Evolutionary conservation across 1,140 invertebrate genomes (phyloP).

Genomic region (Idris sp.): DNA sequence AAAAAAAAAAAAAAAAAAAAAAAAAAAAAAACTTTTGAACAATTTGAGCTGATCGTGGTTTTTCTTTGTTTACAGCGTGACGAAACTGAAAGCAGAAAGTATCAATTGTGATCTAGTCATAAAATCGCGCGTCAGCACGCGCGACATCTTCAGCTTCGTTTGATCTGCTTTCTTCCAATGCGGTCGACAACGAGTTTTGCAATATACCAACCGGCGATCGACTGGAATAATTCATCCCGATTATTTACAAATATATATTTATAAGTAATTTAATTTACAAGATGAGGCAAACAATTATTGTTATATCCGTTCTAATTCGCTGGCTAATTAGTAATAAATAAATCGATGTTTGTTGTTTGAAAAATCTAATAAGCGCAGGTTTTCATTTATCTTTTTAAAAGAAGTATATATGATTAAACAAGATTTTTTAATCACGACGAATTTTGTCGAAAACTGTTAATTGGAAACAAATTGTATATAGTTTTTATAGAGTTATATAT

Average conservation of each 20-base stretch:
- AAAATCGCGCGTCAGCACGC: conserved; percentile 45
- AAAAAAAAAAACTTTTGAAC: too few species aligned
- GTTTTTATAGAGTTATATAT: conserved; percentile 44
- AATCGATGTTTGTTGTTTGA: too few species aligned
- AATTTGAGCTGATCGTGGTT: too few species aligned
- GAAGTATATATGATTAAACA: too few species aligned
- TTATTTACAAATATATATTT: too few species aligned
- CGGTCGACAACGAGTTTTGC: conserved; percentile 22
- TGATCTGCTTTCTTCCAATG: conserved; percentile 29
- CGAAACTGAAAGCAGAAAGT: neutral
- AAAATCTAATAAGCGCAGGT: too few species aligned
- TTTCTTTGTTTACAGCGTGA: conserved; percentile 64
- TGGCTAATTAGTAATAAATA: too few species aligned
- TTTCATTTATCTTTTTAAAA: too few species aligned
- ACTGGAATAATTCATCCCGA: neutral
- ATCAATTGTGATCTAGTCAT: conserved; percentile 75
- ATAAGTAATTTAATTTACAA: too few species aligned
- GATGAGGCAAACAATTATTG: neutral
- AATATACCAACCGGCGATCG: conserved; percentile 23
- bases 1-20: too few species aligned
- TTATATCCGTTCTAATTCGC: too few species aligned
- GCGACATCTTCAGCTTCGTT: conserved; percentile 44
- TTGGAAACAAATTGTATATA: conserved; percentile 26
- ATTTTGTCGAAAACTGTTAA: neutral
- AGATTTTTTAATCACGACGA: conserved; percentile 9